phyloP scores from a whole-genome alignment of 1,140 invertebrate species.

The Rhopalosiphum maidis region DNA sequence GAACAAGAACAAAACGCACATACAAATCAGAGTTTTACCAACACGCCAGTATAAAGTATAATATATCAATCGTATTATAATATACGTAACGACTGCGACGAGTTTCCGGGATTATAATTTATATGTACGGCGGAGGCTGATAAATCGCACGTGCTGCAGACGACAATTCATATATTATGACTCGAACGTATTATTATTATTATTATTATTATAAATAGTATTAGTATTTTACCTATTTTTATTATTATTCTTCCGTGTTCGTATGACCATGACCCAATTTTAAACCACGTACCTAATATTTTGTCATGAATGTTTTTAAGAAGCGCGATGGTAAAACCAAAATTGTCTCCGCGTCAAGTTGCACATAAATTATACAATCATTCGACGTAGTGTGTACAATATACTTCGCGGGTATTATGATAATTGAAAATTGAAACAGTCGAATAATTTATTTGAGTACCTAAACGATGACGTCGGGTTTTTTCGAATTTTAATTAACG shows the following conservation, averaged over 20 bases:
- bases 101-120: not conserved
- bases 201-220: not conserved
- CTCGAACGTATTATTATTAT: constrained; percentile 8
- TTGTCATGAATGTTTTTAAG: not conserved
- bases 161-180: not conserved
- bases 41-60: constrained; percentile 30
- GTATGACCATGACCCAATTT: not conserved
- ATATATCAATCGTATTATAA: not conserved
- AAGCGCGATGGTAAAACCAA: not conserved
- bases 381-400: too few species aligned
- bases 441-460: too few species aligned
- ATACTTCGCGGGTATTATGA: too few species aligned
- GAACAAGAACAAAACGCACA: constrained; percentile 28
- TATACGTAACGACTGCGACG: not conserved
- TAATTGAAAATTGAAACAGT: too few species aligned
- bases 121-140: not conserved
- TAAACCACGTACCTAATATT: not conserved
- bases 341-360: too few species aligned
- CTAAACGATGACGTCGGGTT: too few species aligned
- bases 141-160: not conserved
- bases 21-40: not conserved
- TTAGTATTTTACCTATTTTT: not conserved
- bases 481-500: too few species aligned
- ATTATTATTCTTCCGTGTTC: not conserved
- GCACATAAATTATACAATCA: too few species aligned